phyloP scores from a whole-genome alignment of 2,888 invertebrate species.

The Scaptomyza tumidula region DNA sequence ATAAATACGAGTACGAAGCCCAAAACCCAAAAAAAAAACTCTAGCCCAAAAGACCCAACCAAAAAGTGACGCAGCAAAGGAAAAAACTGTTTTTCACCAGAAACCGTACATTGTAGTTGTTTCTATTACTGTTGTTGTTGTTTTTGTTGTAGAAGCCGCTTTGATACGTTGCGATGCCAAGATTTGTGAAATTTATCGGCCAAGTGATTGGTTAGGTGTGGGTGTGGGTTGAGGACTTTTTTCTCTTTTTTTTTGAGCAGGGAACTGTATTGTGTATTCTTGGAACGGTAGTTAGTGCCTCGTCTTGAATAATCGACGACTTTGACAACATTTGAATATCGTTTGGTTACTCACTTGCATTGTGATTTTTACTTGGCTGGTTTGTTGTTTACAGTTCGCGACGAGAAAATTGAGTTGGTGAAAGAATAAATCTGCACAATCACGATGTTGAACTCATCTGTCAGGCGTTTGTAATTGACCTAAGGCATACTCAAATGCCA shows the following conservation, averaged over 20 bases:
- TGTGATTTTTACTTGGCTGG: background rate
- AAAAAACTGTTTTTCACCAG: constrained; percentile 65
- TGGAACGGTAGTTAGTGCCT: constrained; percentile 71
- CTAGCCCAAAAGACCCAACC: constrained; percentile 28
- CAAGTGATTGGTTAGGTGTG: constrained; percentile 74
- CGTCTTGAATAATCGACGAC: constrained; percentile 72
- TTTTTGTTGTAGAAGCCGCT: constrained; percentile 30
- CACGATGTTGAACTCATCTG: constrained; percentile 77
- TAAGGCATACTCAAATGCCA: constrained; percentile 39
- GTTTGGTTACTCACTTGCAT: constrained; percentile 48
- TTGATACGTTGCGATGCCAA: constrained; percentile 73
- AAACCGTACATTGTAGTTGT: constrained; percentile 45
- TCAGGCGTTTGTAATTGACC: constrained; percentile 74
- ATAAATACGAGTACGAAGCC: constrained; percentile 67
- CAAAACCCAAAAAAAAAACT: constrained; percentile 14
- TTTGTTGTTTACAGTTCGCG: constrained; percentile 20
- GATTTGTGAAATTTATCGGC: constrained; percentile 82
- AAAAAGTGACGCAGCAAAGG: constrained; percentile 55
- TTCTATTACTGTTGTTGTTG: constrained; percentile 13
- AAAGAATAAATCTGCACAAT: constrained; percentile 69
- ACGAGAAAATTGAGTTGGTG: constrained; percentile 57
- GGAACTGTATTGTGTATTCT: constrained; percentile 50
- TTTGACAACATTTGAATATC: constrained; percentile 80
- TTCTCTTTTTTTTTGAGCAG: background rate
- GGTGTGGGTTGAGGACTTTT: constrained; percentile 18